Evolutionary conservation across 2,888 invertebrate species (phyloP), one percentile per base, ranked within the genome.

Genomic region (Litoditis marina): DNA sequence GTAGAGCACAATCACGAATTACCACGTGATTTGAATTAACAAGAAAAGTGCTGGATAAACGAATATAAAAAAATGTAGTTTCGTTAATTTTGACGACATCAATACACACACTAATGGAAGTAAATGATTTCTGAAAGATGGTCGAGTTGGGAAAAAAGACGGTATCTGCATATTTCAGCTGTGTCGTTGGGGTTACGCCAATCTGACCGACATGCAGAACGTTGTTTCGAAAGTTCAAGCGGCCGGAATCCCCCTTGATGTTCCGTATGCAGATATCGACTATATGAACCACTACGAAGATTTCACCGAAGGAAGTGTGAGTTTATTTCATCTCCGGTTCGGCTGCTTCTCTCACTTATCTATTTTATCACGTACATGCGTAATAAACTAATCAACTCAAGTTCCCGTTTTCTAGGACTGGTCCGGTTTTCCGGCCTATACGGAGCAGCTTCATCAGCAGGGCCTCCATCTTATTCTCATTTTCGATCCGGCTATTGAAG

Each of bases 401-500:
- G n/a, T n/a, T n/a, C n/a, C n/a, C 39, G 39, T 13, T 13, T 31
- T 52, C 5, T 51, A 78, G 77, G 68, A 68, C 22, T 80, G 79
- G 79, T 46, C 66, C 4, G 74, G 63, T 13, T 74, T 78, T 47
- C 75, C 75, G 1, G 70, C 66, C 16, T 80, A 77, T 60, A 64
- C 73, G 6, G 53, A 72, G 13, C 60, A 73, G 34, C 66, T 80
- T 8, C 77, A 78, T 51, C 49, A 60, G 2, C 55, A 69, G 39
- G 77, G 76, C 6, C 65, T 77, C 60, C 72, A 75, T 42, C 50
- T 78, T 7, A 78, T 79, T 51, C 69, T 79, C n/a, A 80, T 81
- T 47, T 77, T 71, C 28, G 81, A 81, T 56, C 80, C 81, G 22
- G 79, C 78, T 19, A 74, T 81, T 39, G 65, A 78, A 53, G 80